phyloP scores from a whole-genome alignment of 2,888 invertebrate species.

The Bugula neritina region DNA sequence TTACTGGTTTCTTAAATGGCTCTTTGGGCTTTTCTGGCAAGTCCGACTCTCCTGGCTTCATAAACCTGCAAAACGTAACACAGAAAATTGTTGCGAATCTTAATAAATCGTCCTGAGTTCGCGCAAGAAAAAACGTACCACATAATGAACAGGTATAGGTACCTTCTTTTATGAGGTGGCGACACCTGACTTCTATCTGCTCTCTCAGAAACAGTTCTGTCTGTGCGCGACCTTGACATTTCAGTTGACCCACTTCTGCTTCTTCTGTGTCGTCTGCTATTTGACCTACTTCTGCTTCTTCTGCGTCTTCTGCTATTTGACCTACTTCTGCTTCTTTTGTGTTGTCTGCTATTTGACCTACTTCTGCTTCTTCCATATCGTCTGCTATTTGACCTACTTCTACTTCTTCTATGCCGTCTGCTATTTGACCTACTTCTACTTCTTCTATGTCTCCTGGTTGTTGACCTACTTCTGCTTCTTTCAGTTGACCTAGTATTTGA shows the following conservation, averaged over 20 bases:
- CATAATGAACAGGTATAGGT: too few species aligned
- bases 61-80: slow-evolving; percentile 24
- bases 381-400: slow-evolving; percentile 35
- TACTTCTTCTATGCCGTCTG: slow-evolving; percentile 30
- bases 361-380: slow-evolving; percentile 28
- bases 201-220: slow-evolving; percentile 14
- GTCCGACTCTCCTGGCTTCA: slow-evolving; percentile 30
- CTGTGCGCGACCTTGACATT: slow-evolving; percentile 25
- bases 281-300: slow-evolving; percentile 21
- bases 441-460: background rate
- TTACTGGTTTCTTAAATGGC: background rate
- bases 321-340: slow-evolving; percentile 29
- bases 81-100: too few species aligned
- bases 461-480: slow-evolving; percentile 4
- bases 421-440: slow-evolving; percentile 26
- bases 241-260: too few species aligned
- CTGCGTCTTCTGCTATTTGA: slow-evolving; percentile 32
- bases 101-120: too few species aligned
- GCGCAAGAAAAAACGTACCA: too few species aligned
- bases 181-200: slow-evolving; percentile 27
- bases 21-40: background rate
- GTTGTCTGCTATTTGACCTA: slow-evolving; percentile 25
- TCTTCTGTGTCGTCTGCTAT: slow-evolving; percentile 19
- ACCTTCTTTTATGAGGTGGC: too few species aligned
- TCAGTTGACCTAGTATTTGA: too few species aligned